Evolutionary conservation across 1,140 invertebrate species (phyloP).

Genomic region (Battus philenor): DNA sequence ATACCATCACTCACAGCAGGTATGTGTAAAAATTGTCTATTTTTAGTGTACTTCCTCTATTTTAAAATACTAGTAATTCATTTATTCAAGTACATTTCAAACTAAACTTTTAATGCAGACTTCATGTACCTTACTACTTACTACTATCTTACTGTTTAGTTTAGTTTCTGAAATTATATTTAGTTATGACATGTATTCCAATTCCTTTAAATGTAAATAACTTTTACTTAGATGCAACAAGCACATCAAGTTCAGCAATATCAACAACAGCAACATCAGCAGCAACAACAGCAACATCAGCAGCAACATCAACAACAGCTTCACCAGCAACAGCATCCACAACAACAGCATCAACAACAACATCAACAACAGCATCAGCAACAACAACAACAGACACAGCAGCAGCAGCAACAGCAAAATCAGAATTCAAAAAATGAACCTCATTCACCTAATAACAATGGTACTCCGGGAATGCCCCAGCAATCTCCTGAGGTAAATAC

Average conservation of each 20-base stretch:
- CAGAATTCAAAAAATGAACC: conserved; percentile 39
- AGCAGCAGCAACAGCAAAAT: conserved; percentile 30
- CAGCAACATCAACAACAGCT: conserved; percentile 37
- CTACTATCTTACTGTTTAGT: no score
- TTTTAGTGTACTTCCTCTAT: no score
- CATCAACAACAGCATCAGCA: conserved; percentile 61
- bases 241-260: conserved; percentile 54
- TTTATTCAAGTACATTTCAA: no score
- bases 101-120: no score
- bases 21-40: conserved; percentile 20
- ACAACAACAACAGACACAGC: conserved; percentile 55
- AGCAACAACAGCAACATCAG: conserved; percentile 39
- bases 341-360: conserved; percentile 33
- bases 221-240: conserved; percentile 47
- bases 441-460: conserved; percentile 46
- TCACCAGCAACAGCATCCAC: conserved; percentile 67
- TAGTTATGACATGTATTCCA: no score
- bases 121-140: no score
- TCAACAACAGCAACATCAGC: conserved; percentile 49
- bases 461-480: conserved; percentile 49
- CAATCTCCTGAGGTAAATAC: conserved; percentile 54
- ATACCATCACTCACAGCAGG: conserved; percentile 65
- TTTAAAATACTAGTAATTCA: no score
- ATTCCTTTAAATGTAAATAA: not conserved
- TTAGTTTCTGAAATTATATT: no score